Conservation (phyloP, 1,140 invertebrate species). For the Paraescarpia echinospica region DNA sequence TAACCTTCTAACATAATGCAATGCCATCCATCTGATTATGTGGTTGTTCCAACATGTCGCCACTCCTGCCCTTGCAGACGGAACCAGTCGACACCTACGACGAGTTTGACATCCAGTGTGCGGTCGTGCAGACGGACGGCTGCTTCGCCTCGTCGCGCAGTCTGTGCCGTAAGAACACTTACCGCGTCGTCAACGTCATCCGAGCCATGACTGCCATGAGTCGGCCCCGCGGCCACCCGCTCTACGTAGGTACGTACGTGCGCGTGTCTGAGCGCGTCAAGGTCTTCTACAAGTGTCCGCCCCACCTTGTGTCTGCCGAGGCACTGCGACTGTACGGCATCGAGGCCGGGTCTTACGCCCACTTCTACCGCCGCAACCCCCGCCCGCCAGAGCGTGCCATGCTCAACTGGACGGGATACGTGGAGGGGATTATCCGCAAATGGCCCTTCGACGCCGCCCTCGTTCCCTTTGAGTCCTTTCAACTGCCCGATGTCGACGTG, state of each 20-base stretch:
- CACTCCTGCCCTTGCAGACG: too few relatives aligned
- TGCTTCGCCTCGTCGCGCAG: slow-evolving; percentile 9
- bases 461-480: neutral
- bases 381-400: neutral
- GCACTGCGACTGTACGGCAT: neutral
- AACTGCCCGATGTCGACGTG: neutral
- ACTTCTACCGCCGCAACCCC: neutral
- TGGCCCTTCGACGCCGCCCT: neutral
- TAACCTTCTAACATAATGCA: too few relatives aligned
- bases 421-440: neutral
- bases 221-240: neutral
- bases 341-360: neutral
- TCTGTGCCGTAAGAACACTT: slow-evolving; percentile 2
- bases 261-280: slow-evolving; percentile 8
- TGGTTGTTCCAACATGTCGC: too few relatives aligned
- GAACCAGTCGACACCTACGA: neutral
- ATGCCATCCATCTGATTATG: too few relatives aligned
- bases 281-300: slow-evolving; percentile 9
- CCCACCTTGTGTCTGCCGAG: neutral
- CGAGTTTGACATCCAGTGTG: slow-evolving; percentile 11
- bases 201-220: slow-evolving; percentile 8
- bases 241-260: slow-evolving; percentile 2
- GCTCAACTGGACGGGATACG: neutral
- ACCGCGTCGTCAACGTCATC: neutral
- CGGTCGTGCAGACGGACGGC: neutral